phyloP scores from a whole-genome alignment of 2,888 invertebrate species.

The Hypena proboscidalis region DNA sequence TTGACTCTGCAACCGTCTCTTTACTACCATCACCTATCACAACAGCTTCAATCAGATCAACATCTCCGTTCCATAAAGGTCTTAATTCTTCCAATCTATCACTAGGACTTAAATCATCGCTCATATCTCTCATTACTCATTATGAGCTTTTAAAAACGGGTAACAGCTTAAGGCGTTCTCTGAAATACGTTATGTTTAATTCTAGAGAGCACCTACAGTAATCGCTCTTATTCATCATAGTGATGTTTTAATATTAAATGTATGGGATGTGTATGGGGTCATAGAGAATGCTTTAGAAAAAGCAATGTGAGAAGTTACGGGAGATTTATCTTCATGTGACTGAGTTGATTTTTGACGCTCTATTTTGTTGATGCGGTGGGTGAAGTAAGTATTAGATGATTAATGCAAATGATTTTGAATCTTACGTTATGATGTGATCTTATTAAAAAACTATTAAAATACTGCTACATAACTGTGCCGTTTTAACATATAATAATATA shows the following conservation, averaged over 20 bases:
- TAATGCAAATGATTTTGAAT: too few relatives aligned
- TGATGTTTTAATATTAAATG: slow-evolving; percentile 45
- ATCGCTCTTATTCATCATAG: slow-evolving; percentile 41
- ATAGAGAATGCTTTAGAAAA: neutral
- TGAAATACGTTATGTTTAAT: slow-evolving; percentile 38
- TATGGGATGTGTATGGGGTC: slow-evolving; percentile 20
- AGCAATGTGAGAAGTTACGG: neutral
- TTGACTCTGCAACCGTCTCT: slow-evolving; percentile 18
- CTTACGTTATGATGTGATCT: too few relatives aligned
- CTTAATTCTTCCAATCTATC: slow-evolving; percentile 42
- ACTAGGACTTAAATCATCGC: slow-evolving; percentile 36
- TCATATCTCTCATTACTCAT: slow-evolving; percentile 39
- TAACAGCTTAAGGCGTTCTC: slow-evolving; percentile 34
- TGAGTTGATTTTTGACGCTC: too few relatives aligned
- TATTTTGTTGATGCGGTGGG: too few relatives aligned
- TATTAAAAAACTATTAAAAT: too few relatives aligned
- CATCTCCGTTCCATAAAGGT: slow-evolving; percentile 21
- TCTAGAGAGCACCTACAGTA: slow-evolving; percentile 33
- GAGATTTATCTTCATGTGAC: neutral
- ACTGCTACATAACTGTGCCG: too few relatives aligned
- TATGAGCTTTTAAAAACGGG: slow-evolving; percentile 28
- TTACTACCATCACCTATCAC: slow-evolving; percentile 24
- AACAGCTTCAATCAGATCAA: too few relatives aligned
- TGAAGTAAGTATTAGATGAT: too few relatives aligned
- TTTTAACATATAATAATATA: too few relatives aligned